phyloP scores from a whole-genome alignment of 2,888 invertebrate species.

The Orthosia incerta region DNA sequence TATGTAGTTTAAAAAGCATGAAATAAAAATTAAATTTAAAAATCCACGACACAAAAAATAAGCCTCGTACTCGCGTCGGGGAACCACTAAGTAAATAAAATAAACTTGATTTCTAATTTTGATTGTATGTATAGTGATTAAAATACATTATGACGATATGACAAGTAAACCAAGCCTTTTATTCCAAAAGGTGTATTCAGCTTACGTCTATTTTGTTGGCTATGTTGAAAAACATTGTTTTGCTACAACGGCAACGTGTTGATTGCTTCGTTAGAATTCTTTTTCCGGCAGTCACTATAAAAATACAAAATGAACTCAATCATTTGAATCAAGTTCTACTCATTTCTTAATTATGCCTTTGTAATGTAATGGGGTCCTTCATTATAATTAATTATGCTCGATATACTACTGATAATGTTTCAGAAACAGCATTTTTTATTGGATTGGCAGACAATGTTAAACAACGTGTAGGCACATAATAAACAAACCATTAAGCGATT shows the following conservation, averaged over 20 bases:
- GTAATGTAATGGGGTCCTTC: slow-evolving; percentile 40
- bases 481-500: not conserved
- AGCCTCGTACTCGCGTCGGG: no score
- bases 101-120: no score
- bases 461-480: not conserved
- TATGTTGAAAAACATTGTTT: slow-evolving; percentile 6
- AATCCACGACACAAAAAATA: no score
- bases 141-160: not conserved
- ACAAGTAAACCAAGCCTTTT: no score
- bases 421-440: slow-evolving; percentile 35
- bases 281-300: slow-evolving; percentile 45
- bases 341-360: slow-evolving; percentile 56
- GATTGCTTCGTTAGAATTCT: slow-evolving; percentile 68
- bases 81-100: no score
- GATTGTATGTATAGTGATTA: not conserved
- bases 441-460: not conserved
- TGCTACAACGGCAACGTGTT: slow-evolving; percentile 39
- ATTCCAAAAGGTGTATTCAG: not conserved
- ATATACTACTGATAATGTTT: slow-evolving; percentile 12
- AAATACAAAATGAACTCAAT: slow-evolving; percentile 60
- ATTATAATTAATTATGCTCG: slow-evolving; percentile 45
- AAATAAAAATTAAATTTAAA: no score
- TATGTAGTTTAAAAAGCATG: no score
- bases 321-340: slow-evolving; percentile 63
- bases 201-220: slow-evolving; percentile 4